Conservation (phyloP, 1,140 invertebrate genomes). For the Ptiloglossa arizonensis region DNA sequence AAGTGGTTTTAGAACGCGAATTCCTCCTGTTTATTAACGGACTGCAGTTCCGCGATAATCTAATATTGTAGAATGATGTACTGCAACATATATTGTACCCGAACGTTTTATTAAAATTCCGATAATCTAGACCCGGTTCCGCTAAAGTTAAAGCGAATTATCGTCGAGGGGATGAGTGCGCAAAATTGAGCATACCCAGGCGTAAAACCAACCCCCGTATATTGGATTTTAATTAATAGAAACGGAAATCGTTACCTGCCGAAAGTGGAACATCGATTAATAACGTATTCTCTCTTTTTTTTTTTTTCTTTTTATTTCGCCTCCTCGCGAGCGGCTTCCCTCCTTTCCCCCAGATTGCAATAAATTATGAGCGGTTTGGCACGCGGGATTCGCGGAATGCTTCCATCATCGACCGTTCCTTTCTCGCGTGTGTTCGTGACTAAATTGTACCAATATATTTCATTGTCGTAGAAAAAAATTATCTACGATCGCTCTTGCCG, state of each 20-base stretch:
- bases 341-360: conserved; percentile 1
- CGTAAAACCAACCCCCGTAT: not conserved
- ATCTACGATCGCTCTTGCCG: not conserved
- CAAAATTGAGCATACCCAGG: not conserved
- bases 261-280: conserved; percentile 10
- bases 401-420: not conserved
- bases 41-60: too few relatives aligned
- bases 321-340: not conserved
- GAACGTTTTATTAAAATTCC: too few relatives aligned
- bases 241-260: conserved; percentile 7
- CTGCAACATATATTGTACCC: too few relatives aligned
- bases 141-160: too few relatives aligned
- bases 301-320: not conserved
- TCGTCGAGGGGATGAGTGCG: too few relatives aligned
- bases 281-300: not conserved
- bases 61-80: too few relatives aligned
- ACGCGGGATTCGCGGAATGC: not conserved
- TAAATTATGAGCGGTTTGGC: conserved; percentile 3
- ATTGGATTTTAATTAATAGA: conserved; percentile 15
- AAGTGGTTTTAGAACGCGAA: too few relatives aligned
- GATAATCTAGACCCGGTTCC: too few relatives aligned
- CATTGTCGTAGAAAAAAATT: not conserved
- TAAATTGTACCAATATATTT: not conserved
- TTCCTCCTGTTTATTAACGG: too few relatives aligned
- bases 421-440: not conserved